Evolutionary conservation across 2,113 vertebrate genomes (phyloP).

Genomic region (Rhynchomys soricoides): DNA sequence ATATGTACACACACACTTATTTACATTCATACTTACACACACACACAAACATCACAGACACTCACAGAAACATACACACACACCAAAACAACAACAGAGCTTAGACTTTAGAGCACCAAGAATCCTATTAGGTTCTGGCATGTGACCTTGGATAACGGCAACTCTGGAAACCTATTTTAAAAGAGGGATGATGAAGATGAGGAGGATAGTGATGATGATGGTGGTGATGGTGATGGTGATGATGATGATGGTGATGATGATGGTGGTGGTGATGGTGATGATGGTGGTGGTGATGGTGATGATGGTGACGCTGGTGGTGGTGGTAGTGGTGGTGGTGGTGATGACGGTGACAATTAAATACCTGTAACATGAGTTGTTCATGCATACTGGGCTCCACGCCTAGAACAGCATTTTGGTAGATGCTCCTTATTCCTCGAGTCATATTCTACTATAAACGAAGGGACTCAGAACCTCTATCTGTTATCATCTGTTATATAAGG

Average conservation of each 20-base stretch:
- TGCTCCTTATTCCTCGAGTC: not conserved
- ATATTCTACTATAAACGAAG: not conserved
- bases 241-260: not conserved
- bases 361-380: not conserved
- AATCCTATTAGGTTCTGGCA: not conserved
- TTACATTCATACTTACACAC: too few relatives aligned
- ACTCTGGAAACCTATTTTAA: not conserved
- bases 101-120: not conserved
- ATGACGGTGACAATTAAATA: not conserved
- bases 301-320: not conserved
- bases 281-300: not conserved
- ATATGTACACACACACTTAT: too few relatives aligned
- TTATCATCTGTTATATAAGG: not conserved
- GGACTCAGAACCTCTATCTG: not conserved
- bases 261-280: not conserved
- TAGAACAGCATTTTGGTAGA: not conserved
- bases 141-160: not conserved
- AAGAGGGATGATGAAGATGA: not conserved
- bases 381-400: not conserved
- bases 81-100: not conserved
- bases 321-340: too few relatives aligned
- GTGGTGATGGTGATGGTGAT: not conserved
- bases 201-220: not conserved
- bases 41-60: too few relatives aligned
- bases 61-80: not conserved